Conservation (phyloP, 2,888 invertebrate species). For the Apotomis betuletana region DNA sequence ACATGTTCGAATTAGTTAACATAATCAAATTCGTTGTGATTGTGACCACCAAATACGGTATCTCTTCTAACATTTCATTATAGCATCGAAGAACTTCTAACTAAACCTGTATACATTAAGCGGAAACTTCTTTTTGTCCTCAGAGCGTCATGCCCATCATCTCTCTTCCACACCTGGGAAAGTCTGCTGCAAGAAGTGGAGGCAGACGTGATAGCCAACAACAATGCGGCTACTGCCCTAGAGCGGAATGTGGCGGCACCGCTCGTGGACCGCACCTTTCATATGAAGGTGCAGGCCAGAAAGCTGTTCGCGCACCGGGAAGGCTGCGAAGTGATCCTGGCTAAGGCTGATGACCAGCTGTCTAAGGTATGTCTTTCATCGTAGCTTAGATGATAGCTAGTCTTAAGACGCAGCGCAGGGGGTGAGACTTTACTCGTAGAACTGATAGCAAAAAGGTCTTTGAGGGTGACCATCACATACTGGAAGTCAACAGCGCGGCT, state of each 20-base stretch:
- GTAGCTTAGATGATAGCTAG: no score
- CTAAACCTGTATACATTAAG: no score
- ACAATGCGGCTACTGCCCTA: slow-evolving; percentile 92
- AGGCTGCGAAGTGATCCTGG: slow-evolving; percentile 93
- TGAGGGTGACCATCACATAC: no score
- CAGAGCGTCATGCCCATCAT: slow-evolving; percentile 90
- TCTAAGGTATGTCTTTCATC: slow-evolving; percentile 62
- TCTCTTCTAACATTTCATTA: no score
- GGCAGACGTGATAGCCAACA: slow-evolving; percentile 93
- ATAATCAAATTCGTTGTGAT: no score
- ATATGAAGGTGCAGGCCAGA: slow-evolving; percentile 94
- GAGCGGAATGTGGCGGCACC: slow-evolving; percentile 91
- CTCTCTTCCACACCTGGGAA: slow-evolving; percentile 95
- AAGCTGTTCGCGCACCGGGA: slow-evolving; percentile 96
- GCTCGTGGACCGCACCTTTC: slow-evolving; percentile 93
- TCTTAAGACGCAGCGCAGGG: neutral
- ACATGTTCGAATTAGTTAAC: no score
- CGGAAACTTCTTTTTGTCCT: slow-evolving; percentile 43
- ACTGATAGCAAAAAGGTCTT: neutral
- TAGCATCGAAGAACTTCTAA: no score
- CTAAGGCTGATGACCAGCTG: slow-evolving; percentile 88
- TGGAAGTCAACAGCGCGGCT: no score
- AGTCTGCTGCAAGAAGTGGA: slow-evolving; percentile 95
- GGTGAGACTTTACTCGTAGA: neutral
- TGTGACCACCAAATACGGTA: no score